Evolutionary conservation across 2,113 vertebrate species (phyloP).

Genomic region (Phalacrocorax carbo): DNA sequence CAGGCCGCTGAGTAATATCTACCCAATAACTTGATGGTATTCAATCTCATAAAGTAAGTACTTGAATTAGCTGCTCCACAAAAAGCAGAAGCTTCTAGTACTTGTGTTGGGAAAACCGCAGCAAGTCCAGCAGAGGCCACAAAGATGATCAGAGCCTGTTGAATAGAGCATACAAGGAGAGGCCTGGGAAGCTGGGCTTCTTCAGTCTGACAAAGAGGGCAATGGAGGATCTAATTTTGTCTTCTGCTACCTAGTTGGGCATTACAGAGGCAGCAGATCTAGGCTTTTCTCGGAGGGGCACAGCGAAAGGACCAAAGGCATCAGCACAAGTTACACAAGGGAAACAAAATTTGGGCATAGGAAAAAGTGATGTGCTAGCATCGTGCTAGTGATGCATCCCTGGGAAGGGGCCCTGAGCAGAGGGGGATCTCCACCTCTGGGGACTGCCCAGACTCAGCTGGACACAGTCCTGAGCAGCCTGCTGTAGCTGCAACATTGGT

Average conservation of each 20-base stretch:
- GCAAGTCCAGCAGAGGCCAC: not conserved
- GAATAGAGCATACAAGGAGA: not conserved
- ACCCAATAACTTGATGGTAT: not conserved
- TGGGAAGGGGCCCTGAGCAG: not conserved
- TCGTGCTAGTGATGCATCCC: accelerated
- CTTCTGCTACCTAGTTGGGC: not conserved
- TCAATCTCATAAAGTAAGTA: not conserved
- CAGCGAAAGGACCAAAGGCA: not conserved
- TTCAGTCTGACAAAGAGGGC: not conserved
- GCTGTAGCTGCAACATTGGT: not conserved
- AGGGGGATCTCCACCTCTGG: not conserved
- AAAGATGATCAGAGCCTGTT: not conserved
- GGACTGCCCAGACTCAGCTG: not conserved
- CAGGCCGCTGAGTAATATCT: not conserved
- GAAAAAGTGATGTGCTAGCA: not conserved
- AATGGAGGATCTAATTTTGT: not conserved
- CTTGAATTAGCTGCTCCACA: not conserved
- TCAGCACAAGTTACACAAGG: not conserved
- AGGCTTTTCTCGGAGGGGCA: not conserved
- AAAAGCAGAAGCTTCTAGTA: not conserved
- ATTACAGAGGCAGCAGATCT: not conserved
- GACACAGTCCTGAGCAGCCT: not conserved
- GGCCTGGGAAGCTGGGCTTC: not conserved
- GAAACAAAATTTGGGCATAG: not conserved
- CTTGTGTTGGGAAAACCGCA: not conserved